Percentiles rank a stretch among this genome's conserved stretches.
Evolutionary conservation across 1,140 invertebrate genomes (phyloP).

Genomic region (Papilio dardanus): DNA sequence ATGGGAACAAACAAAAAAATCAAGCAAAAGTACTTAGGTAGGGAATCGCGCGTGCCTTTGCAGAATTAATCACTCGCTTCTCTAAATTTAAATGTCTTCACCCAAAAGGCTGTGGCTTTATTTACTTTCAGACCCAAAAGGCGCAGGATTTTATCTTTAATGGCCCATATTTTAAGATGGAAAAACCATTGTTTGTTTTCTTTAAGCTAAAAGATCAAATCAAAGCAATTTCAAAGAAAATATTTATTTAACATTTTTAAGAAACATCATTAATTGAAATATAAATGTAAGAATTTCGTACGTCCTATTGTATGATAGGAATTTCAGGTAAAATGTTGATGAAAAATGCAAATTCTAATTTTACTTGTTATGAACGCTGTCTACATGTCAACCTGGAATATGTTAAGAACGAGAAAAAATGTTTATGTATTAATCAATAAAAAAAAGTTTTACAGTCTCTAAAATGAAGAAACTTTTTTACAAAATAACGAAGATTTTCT

Average conservation of each 20-base stretch:
- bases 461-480: too few species aligned
- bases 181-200: conserved; percentile 16
- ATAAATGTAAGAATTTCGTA: too few species aligned
- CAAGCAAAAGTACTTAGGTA: conserved; percentile 16
- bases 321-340: too few species aligned
- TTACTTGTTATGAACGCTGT: too few species aligned
- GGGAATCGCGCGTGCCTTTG: conserved; percentile 5
- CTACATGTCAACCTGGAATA: too few species aligned
- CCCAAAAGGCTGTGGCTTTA: conserved; percentile 10
- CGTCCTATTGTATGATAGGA: too few species aligned
- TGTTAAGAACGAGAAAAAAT: too few species aligned
- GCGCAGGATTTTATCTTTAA: conserved; percentile 19
- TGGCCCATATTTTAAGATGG: conserved; percentile 16
- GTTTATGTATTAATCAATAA: too few species aligned
- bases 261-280: not conserved
- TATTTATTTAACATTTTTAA: not conserved
- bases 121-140: conserved; percentile 11
- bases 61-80: conserved; percentile 24
- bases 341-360: too few species aligned
- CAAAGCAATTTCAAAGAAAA: not conserved
- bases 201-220: not conserved
- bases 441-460: too few species aligned
- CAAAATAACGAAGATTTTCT: too few species aligned
- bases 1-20: conserved; percentile 14
- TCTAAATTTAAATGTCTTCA: conserved; percentile 26